Base-by-base conservation (phyloP, 2,888 invertebrate species). In the Eretmocerus hayati region DNA sequence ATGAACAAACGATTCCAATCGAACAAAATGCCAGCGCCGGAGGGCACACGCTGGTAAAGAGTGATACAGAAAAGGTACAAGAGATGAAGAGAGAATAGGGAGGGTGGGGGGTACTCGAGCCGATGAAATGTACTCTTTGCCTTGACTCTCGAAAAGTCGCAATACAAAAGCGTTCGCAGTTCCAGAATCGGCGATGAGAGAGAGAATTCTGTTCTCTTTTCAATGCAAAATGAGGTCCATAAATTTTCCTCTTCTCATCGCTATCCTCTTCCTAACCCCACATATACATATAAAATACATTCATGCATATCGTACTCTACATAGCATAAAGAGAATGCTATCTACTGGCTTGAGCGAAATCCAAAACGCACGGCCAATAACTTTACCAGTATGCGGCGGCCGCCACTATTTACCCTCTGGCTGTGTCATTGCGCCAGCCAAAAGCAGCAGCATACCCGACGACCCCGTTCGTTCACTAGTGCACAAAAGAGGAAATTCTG, bases 221-320 rank as follows among this genome's bases (percentile, higher is more conserved):
- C 49, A 46, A 52, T 52, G 48, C 48, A 22, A 52, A 52, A 52
- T 41, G 49, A 49, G 46, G 26, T 46, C 36, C 46, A 52, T 49
- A 49, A 46, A 49, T 52, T 52, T 42, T 9, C 43, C 42, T 22
- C 39, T 46, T 52, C 46, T 46, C 45, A 41, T 35, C 46, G 37
- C 23, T 26, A 20, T n/a, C n/a, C n/a, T n/a, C n/a, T n/a, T n/a
- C n/a, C n/a, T n/a, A n/a, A n/a, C n/a, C n/a, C n/a, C n/a, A n/a
- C n/a, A n/a, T n/a, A n/a, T n/a, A n/a, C n/a, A n/a, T n/a, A n/a
- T n/a, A n/a, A n/a, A n/a, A n/a, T n/a, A n/a, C n/a, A n/a, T n/a
- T n/a, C n/a, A n/a, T n/a, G n/a, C n/a, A n/a, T n/a, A n/a, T n/a
- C n/a, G n/a, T n/a, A n/a, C n/a, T n/a, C n/a, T n/a, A n/a, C n/a